phyloP scores from a whole-genome alignment of 2,888 invertebrate genomes.

The Oxystoma pomonae region DNA sequence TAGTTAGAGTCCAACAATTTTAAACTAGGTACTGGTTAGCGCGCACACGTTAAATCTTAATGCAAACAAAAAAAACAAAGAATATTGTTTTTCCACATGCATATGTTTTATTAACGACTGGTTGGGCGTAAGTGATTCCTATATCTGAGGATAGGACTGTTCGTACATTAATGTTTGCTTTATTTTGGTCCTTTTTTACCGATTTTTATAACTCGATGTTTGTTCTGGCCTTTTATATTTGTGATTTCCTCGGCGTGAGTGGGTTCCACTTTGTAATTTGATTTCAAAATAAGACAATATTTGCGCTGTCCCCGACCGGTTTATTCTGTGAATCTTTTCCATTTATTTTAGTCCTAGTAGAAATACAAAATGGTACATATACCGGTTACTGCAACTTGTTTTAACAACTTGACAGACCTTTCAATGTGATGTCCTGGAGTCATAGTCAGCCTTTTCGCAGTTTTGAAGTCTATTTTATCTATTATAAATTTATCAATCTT shows the following conservation, averaged over 20 bases:
- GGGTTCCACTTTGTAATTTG: slow-evolving; percentile 32
- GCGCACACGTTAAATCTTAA: slow-evolving; percentile 33
- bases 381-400: too few species aligned
- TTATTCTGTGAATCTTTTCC: background rate
- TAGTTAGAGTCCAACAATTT: slow-evolving; percentile 27
- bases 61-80: slow-evolving; percentile 34
- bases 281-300: slow-evolving; percentile 19
- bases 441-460: too few species aligned
- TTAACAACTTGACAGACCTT: too few species aligned
- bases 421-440: too few species aligned
- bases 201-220: slow-evolving; percentile 34
- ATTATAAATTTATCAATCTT: too few species aligned
- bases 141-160: slow-evolving; percentile 18
- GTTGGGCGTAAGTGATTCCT: slow-evolving; percentile 31
- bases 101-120: slow-evolving; percentile 33
- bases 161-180: slow-evolving; percentile 20
- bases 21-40: slow-evolving; percentile 41
- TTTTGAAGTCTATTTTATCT: too few species aligned
- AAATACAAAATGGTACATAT: too few species aligned
- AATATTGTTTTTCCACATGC: slow-evolving; percentile 30
- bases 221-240: slow-evolving; percentile 27
- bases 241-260: slow-evolving; percentile 31
- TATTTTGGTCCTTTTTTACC: slow-evolving; percentile 24
- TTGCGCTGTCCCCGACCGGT: background rate
- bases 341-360: too few species aligned